phyloP scores from a whole-genome alignment of 2,113 vertebrate genomes.

The Dendrocopos noguchii region DNA sequence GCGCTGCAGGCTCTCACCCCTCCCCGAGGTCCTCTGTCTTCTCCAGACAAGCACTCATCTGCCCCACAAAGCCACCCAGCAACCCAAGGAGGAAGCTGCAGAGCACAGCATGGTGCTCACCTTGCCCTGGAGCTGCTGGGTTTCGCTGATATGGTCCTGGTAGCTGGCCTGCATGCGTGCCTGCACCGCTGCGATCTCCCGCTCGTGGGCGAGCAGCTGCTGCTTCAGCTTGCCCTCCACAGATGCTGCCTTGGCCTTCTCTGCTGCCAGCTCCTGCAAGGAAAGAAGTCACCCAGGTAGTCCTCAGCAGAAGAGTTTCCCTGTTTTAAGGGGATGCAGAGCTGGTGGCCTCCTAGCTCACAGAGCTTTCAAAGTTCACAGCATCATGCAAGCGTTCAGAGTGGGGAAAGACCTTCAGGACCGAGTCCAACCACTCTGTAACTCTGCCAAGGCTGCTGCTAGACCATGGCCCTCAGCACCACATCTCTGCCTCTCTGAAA shows the following conservation, averaged over 20 bases:
- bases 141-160: slow-evolving; percentile 86
- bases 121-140: slow-evolving; percentile 91
- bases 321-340: not conserved
- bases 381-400: no score
- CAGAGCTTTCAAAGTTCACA: not conserved
- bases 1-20: fast-evolving
- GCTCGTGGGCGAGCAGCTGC: slow-evolving; percentile 85
- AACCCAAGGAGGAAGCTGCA: not conserved
- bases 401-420: no score
- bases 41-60: not conserved
- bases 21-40: not conserved
- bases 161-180: slow-evolving; percentile 94
- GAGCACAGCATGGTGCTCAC: slow-evolving; percentile 51
- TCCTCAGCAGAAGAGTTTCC: not conserved
- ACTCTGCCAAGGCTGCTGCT: no score
- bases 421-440: no score
- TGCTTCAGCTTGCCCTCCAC: slow-evolving; percentile 88
- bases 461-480: no score
- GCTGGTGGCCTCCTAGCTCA: not conserved
- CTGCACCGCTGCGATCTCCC: slow-evolving; percentile 86
- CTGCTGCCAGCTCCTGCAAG: slow-evolving; percentile 84
- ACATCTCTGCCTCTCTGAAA: no score
- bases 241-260: slow-evolving; percentile 82
- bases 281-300: not conserved
- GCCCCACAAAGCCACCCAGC: not conserved